Base-by-base conservation (phyloP, 1,140 invertebrate species). In the Nylanderia fulva region DNA sequence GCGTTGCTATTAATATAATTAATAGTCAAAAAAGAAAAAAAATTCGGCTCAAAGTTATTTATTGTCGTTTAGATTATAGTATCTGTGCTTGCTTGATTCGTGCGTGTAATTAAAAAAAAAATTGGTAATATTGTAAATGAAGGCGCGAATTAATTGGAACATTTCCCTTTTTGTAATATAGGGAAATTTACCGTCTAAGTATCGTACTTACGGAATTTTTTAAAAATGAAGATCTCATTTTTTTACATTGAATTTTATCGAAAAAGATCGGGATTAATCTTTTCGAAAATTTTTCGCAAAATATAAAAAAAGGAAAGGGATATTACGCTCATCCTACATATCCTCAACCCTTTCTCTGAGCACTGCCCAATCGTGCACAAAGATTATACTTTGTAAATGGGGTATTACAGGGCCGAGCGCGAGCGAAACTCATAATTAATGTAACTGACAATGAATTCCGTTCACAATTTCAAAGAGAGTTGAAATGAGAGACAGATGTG, bases 321-420 rank as follows among this genome's bases (percentile, higher is more conserved):
- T 11, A 39, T 42, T 72, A 63, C 33, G 48, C 83, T 82, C 69
- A 87, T 69, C 27, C 69, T 77, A 91, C 90, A 91, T 91, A 91
- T 91, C 90, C 79, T 74, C 80, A 85, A 76, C 54, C 24, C 45
- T 48, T 72, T 82, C 85, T 87, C 87, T 85, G 79, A 89, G 89
- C 84, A 91, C 90, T 91, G 91, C 88, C 90, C 87, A 84, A 91
- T 87, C 74, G 85, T 90, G 72, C 84, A 82, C 69, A 85, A 85
- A 83, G 64, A 76, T 33, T 33, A 74, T 45, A 71, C 66, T 82
- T 58, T 42, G 13, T 82, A 71, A 82, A 42, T 11, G 77, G 52
- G 77, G 52, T 82, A 72, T 64, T 82, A 82, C 74, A 85, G 86
- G 75, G 84, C 80, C 89, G 89, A 82, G 77, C 77, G 77, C 66